Evolutionary conservation across 2,797 vertebrate species (phyloP).

Genomic region (Ciconia nigra): DNA sequence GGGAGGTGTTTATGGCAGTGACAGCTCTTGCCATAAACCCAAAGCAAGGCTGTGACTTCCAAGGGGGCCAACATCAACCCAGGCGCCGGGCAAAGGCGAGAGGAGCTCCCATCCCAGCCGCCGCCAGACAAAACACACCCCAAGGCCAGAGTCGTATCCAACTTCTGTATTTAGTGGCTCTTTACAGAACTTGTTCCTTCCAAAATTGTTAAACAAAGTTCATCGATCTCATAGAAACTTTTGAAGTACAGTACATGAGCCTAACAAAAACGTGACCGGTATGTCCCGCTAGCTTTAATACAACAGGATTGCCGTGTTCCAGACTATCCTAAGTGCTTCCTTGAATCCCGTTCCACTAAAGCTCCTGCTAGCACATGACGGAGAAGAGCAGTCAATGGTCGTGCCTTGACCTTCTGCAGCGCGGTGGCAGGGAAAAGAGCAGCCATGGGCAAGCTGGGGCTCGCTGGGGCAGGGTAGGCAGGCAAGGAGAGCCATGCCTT

Average conservation of each 20-base stretch:
- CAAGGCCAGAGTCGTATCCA: slow-evolving; percentile 70
- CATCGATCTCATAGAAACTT: slow-evolving; percentile 78
- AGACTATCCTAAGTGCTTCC: slow-evolving; percentile 70
- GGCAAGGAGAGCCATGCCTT: neutral
- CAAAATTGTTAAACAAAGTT: slow-evolving; percentile 79
- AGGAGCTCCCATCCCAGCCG: neutral
- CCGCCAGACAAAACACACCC: slow-evolving; percentile 27
- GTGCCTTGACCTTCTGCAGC: neutral
- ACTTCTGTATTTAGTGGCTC: slow-evolving; percentile 79
- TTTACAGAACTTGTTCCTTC: slow-evolving; percentile 76
- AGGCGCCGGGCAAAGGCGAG: fast-evolving
- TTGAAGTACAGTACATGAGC: slow-evolving; percentile 68
- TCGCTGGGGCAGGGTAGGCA: neutral
- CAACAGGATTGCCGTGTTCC: slow-evolving; percentile 58
- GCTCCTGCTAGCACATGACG: neutral
- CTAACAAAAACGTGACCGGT: slow-evolving; percentile 57
- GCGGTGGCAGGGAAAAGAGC: neutral
- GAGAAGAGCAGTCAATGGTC: neutral
- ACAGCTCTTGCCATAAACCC: neutral
- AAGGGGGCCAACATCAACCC: neutral
- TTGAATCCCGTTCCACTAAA: slow-evolving; percentile 57
- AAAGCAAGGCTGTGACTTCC: neutral
- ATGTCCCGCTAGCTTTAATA: slow-evolving; percentile 53
- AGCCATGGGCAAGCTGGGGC: neutral
- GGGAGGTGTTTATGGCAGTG: neutral